Evolutionary conservation across 2,888 invertebrate genomes (phyloP).

Genomic region (Lottia scabra): DNA sequence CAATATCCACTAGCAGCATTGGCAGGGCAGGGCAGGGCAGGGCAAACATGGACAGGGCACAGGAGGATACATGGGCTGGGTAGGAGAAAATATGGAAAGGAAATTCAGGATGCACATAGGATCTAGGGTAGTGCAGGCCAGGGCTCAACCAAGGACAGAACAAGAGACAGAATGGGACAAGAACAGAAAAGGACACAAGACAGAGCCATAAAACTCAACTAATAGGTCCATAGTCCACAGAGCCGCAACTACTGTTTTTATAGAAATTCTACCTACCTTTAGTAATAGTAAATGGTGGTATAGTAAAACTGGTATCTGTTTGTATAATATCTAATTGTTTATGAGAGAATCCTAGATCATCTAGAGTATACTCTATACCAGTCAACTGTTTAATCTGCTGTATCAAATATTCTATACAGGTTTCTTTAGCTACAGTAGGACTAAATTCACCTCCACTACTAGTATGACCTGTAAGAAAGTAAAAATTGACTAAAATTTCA

Average conservation of each 20-base stretch:
- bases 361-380: conserved; percentile 37
- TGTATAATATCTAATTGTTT: conserved; percentile 58
- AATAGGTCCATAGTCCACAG: no score
- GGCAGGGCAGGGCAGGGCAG: no score
- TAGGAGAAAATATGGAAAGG: no score
- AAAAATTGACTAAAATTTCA: background rate
- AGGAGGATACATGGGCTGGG: no score
- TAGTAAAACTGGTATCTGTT: conserved; percentile 75
- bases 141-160: no score
- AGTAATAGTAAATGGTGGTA: conserved; percentile 82
- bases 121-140: no score
- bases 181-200: no score
- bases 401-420: conserved; percentile 49
- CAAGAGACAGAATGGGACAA: no score
- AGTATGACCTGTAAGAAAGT: conserved; percentile 36
- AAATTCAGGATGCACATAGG: no score
- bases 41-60: background rate
- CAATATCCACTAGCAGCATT: no score
- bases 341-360: conserved; percentile 33
- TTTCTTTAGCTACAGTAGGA: conserved; percentile 31
- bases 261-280: conserved; percentile 36
- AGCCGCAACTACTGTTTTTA: no score
- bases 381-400: conserved; percentile 50
- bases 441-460: conserved; percentile 38
- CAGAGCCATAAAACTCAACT: no score